Conservation (phyloP, 2,797 vertebrate species). For the Mormyrops boulengeri region DNA sequence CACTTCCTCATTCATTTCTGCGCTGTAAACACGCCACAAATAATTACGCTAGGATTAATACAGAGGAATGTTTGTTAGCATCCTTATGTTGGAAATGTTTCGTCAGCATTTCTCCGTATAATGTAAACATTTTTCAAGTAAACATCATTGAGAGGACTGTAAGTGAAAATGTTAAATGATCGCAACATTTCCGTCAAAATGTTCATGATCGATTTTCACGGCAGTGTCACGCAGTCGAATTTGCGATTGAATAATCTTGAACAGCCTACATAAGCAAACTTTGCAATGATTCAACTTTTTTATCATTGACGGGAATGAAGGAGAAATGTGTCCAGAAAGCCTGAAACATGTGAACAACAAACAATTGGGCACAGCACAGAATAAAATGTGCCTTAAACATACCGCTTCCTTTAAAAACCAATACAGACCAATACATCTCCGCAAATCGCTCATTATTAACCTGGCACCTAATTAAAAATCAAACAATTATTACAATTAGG, state of each 20-base stretch:
- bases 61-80: conserved; percentile 4
- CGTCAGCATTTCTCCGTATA: conserved; percentile 14
- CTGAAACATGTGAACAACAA: neutral
- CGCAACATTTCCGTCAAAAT: neutral
- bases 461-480: neutral
- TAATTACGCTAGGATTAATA: neutral
- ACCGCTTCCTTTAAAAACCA: neutral
- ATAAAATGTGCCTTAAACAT: neutral
- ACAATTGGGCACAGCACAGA: neutral
- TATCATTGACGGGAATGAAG: neutral
- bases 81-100: neutral
- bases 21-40: neutral
- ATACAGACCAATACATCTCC: neutral
- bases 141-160: neutral
- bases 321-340: neutral
- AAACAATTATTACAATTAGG: neutral
- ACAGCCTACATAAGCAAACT: neutral
- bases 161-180: neutral
- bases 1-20: neutral
- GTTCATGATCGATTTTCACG: conserved; percentile 12
- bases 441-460: neutral
- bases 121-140: conserved; percentile 24
- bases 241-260: neutral
- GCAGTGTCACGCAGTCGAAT: conserved; percentile 1
- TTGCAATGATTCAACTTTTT: neutral